Conservation (phyloP, 2,888 invertebrate species). For the Caenorhabditis zanzibari region DNA sequence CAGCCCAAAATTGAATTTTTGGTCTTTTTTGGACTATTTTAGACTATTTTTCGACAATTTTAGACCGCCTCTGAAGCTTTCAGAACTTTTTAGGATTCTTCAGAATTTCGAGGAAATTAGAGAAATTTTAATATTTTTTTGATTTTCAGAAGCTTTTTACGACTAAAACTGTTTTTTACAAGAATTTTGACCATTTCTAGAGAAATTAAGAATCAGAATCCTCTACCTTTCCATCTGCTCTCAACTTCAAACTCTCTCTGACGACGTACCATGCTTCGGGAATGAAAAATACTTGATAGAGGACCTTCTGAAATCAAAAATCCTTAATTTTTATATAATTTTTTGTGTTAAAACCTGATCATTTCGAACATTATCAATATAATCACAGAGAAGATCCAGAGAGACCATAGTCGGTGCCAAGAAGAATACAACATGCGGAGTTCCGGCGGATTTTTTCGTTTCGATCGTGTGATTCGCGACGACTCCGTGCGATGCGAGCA, state of each 20-base stretch:
- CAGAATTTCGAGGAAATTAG: too few relatives aligned
- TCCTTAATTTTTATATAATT: not conserved
- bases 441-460: constrained; percentile 23
- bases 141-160: too few relatives aligned
- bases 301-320: constrained; percentile 64
- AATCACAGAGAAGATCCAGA: constrained; percentile 67
- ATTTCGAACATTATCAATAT: constrained; percentile 66
- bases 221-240: constrained; percentile 62
- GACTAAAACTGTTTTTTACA: too few relatives aligned
- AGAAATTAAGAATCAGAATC: too few relatives aligned
- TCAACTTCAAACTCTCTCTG: constrained; percentile 70
- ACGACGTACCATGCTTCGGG: constrained; percentile 77
- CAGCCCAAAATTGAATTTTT: too few relatives aligned
- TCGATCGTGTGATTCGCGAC: constrained; percentile 65
- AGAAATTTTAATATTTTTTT: too few relatives aligned
- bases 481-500: constrained; percentile 66
- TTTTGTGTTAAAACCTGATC: constrained; percentile 45
- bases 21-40: too few relatives aligned
- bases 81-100: too few relatives aligned
- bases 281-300: constrained; percentile 75
- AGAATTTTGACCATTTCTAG: too few relatives aligned
- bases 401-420: constrained; percentile 68
- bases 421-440: constrained; percentile 70
- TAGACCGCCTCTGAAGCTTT: too few relatives aligned
- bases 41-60: too few relatives aligned